Evolutionary conservation across 2,888 invertebrate genomes (phyloP).

Genomic region (Drosophila basisetae): DNA sequence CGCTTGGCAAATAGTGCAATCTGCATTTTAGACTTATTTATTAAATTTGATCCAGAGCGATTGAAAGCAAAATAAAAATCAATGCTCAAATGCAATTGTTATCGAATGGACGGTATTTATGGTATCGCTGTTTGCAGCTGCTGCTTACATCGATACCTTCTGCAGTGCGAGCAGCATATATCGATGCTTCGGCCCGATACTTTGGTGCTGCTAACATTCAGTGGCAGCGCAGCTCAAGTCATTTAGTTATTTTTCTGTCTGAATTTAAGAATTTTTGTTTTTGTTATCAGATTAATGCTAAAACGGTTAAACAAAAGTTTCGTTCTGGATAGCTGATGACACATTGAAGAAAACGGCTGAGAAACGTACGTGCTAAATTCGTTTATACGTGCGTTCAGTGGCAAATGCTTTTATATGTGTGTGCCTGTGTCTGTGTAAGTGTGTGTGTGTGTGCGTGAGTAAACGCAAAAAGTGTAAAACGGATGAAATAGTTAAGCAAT

Average conservation of each 20-base stretch:
- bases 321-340: constrained; percentile 35
- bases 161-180: constrained; percentile 8
- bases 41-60: background rate
- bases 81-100: background rate
- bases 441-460: constrained; percentile 56
- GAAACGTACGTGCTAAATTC: constrained; percentile 71
- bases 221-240: constrained; percentile 62
- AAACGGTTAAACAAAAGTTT: constrained; percentile 31
- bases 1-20: background rate
- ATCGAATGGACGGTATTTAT: constrained; percentile 6
- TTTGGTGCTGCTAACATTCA: constrained; percentile 48
- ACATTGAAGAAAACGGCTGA: constrained; percentile 48
- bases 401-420: constrained; percentile 49
- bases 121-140: background rate
- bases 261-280: constrained; percentile 62
- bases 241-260: constrained; percentile 65
- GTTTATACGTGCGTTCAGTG: constrained; percentile 62
- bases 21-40: constrained; percentile 1
- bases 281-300: constrained; percentile 49
- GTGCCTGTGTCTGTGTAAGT: constrained; percentile 16
- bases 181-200: constrained; percentile 50
- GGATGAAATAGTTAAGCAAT: constrained; percentile 68
- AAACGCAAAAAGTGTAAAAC: constrained; percentile 78
- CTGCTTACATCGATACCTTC: constrained; percentile 21
- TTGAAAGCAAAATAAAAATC: constrained; percentile 7